A percentile compares a stretch with the other conserved stretches of the same genome.
These are phyloP conservation scores for Tympanoctomys barrerae DNA, from an alignment of 2,797 vertebrate genomes.

Conservation along the genomic window DNA sequence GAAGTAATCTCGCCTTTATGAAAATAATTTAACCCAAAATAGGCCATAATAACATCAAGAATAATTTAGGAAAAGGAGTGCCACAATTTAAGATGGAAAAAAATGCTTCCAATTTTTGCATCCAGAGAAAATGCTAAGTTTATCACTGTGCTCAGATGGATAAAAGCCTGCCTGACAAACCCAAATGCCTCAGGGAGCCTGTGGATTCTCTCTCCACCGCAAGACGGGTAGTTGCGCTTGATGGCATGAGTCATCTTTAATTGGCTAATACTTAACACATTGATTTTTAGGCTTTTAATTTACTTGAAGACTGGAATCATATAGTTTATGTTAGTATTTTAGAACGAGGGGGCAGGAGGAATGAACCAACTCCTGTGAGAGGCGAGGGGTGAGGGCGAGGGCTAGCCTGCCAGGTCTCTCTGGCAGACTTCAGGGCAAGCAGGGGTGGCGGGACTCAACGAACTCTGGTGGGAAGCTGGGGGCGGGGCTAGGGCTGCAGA, in stretches of 20 bases:
- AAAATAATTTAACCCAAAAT: neutral
- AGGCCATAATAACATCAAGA: neutral
- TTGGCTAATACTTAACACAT: slow-evolving; percentile 19
- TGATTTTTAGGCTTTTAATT: slow-evolving; percentile 40
- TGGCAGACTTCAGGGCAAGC: too few species aligned
- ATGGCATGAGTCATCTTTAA: slow-evolving; percentile 8
- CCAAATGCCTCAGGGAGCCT: neutral
- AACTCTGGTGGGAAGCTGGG: too few species aligned
- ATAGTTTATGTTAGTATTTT: too few species aligned
- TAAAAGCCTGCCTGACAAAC: neutral
- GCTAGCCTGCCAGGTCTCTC: too few species aligned
- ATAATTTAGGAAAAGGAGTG: neutral
- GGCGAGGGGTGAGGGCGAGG: too few species aligned
- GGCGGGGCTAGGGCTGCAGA: too few species aligned
- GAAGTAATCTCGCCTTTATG: neutral
- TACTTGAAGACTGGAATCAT: neutral
- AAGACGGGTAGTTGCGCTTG: slow-evolving; percentile 7
- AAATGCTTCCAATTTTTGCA: neutral
- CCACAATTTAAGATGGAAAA: neutral
- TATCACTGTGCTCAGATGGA: neutral
- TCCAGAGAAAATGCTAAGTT: neutral
- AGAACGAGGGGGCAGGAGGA: too few species aligned
- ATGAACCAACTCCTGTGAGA: too few species aligned
- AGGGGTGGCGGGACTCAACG: too few species aligned
- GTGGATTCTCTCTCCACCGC: neutral